These are phyloP conservation scores for Drosophila punjabiensis DNA, from an alignment of 1,140 invertebrate genomes.

Conservation along the genomic window DNA sequence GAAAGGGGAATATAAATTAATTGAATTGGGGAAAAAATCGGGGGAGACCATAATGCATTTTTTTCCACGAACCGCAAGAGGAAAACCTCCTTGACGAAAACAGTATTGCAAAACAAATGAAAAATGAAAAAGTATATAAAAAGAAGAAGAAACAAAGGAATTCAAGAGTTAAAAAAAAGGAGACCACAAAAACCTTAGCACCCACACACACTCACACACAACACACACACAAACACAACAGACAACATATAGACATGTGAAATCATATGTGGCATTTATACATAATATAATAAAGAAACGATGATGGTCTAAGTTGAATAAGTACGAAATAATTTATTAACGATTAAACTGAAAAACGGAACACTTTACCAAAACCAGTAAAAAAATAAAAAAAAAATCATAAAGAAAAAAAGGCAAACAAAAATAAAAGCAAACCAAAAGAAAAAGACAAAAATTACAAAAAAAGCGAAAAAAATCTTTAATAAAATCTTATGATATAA, in stretches of 20 bases:
- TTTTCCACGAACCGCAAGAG: slow-evolving; percentile 28
- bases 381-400: slow-evolving; percentile 55
- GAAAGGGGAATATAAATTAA: background rate
- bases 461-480: slow-evolving; percentile 78
- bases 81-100: slow-evolving; percentile 44
- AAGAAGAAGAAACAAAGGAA: slow-evolving; percentile 10
- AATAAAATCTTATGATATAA: slow-evolving; percentile 85
- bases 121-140: background rate
- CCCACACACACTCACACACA: slow-evolving; percentile 39
- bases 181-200: slow-evolving; percentile 36
- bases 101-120: slow-evolving; percentile 64
- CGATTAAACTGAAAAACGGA: slow-evolving; percentile 54
- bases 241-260: slow-evolving; percentile 44
- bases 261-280: slow-evolving; percentile 80
- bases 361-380: slow-evolving; percentile 44
- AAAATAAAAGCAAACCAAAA: slow-evolving; percentile 53
- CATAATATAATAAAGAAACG: slow-evolving; percentile 64
- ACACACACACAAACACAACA: slow-evolving; percentile 48
- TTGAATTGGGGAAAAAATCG: slow-evolving; percentile 3
- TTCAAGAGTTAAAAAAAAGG: slow-evolving; percentile 27
- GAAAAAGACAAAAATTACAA: slow-evolving; percentile 41
- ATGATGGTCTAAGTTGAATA: slow-evolving; percentile 77
- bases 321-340: slow-evolving; percentile 79
- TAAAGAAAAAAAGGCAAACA: slow-evolving; percentile 52
- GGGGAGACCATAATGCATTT: slow-evolving; percentile 43